Evolutionary conservation across 2,797 vertebrate species (phyloP).

Genomic region (Australoheros facetus): DNA sequence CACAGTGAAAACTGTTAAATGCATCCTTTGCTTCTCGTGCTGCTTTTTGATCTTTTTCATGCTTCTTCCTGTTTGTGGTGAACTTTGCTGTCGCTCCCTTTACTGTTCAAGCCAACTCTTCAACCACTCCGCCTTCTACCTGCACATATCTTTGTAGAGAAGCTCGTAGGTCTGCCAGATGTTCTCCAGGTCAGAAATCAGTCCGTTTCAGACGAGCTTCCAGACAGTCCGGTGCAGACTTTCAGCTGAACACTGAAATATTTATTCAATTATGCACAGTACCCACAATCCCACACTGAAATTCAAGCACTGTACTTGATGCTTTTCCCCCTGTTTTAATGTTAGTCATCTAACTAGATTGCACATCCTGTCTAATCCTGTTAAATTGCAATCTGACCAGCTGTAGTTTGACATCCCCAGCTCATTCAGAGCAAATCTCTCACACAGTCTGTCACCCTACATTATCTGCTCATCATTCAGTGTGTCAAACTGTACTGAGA

Average conservation of each 20-base stretch:
- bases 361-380: constrained; percentile 47
- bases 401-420: constrained; percentile 28
- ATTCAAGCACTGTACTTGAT: background rate
- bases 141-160: background rate
- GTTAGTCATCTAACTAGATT: constrained; percentile 35
- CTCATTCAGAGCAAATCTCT: constrained; percentile 25
- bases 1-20: background rate
- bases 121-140: background rate
- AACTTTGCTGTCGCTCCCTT: background rate
- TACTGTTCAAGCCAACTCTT: background rate
- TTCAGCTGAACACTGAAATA: background rate
- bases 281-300: background rate
- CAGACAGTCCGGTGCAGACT: background rate
- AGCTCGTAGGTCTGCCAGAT: background rate
- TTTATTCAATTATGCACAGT: background rate
- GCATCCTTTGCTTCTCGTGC: background rate
- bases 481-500: background rate
- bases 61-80: background rate
- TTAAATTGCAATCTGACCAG: constrained; percentile 52
- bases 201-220: background rate
- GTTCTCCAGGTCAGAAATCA: background rate
- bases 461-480: background rate
- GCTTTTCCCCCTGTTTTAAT: constrained; percentile 21
- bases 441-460: constrained; percentile 8
- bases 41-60: too few species aligned